Percentiles rank a stretch among this genome's conserved stretches.
phyloP scores from a whole-genome alignment of 1,140 invertebrate genomes.

The Lucilia sericata region DNA sequence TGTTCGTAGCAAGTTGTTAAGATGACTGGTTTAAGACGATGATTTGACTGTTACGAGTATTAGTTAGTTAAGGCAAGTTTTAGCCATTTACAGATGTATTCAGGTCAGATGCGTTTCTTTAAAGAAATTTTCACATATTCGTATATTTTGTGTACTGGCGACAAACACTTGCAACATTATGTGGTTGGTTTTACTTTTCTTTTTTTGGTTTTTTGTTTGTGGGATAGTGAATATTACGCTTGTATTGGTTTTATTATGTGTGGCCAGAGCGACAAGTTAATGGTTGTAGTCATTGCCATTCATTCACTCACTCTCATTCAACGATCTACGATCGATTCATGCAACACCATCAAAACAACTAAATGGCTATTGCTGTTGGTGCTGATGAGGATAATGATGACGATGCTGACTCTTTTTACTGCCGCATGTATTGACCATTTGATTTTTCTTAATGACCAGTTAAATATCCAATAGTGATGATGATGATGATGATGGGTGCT shows the following conservation, averaged over 20 bases:
- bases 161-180: background rate
- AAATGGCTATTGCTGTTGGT: no score
- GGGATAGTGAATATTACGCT: no score
- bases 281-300: constrained; percentile 31
- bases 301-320: background rate
- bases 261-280: constrained; percentile 36
- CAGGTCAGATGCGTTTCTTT: constrained; percentile 32
- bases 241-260: constrained; percentile 31
- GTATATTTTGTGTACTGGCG: background rate
- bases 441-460: constrained; percentile 53
- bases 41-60: constrained; percentile 16
- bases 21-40: constrained; percentile 20
- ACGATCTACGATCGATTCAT: background rate
- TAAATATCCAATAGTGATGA: constrained; percentile 32
- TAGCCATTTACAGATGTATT: constrained; percentile 30
- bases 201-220: background rate
- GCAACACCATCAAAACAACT: background rate
- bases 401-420: background rate
- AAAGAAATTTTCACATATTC: constrained; percentile 13
- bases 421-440: background rate
- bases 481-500: background rate
- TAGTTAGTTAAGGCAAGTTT: background rate
- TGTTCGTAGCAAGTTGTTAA: background rate
- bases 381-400: background rate
- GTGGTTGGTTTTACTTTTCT: background rate